Conservation (phyloP, 2,113 vertebrate species). For the Gopherus evgoodei region DNA sequence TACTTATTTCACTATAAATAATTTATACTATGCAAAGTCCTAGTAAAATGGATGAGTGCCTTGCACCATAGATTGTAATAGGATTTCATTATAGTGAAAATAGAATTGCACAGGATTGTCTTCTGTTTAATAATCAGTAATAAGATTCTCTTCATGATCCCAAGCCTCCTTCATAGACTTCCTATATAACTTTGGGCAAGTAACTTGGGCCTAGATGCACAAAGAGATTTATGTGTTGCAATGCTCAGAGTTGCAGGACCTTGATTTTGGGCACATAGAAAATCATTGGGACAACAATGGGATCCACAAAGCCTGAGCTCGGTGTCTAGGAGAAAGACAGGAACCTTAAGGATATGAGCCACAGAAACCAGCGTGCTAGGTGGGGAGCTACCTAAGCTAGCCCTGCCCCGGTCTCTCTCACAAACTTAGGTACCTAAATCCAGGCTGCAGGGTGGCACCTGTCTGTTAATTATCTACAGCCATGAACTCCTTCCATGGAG, state of each 20-base stretch:
- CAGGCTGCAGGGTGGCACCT: too few relatives aligned
- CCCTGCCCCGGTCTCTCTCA: too few relatives aligned
- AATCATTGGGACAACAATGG: background rate
- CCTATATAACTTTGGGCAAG: background rate
- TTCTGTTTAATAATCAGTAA: background rate
- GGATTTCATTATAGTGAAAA: background rate
- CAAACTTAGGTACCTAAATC: too few relatives aligned
- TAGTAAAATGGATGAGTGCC: background rate
- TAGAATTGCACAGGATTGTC: background rate
- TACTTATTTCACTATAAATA: background rate
- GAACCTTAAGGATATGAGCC: background rate
- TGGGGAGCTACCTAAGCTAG: too few relatives aligned
- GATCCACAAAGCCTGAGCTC: background rate
- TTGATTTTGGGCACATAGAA: background rate
- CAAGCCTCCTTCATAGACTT: background rate
- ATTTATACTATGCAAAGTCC: background rate
- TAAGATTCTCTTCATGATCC: background rate
- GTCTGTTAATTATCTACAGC: too few relatives aligned
- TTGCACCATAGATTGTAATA: background rate
- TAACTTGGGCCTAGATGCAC: background rate
- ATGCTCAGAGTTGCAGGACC: background rate
- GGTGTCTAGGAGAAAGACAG: background rate
- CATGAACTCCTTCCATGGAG: too few relatives aligned
- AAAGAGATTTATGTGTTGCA: background rate
- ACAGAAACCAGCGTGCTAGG: background rate